phyloP scores from a whole-genome alignment of 2,888 invertebrate genomes.

The Eledona agricola region DNA sequence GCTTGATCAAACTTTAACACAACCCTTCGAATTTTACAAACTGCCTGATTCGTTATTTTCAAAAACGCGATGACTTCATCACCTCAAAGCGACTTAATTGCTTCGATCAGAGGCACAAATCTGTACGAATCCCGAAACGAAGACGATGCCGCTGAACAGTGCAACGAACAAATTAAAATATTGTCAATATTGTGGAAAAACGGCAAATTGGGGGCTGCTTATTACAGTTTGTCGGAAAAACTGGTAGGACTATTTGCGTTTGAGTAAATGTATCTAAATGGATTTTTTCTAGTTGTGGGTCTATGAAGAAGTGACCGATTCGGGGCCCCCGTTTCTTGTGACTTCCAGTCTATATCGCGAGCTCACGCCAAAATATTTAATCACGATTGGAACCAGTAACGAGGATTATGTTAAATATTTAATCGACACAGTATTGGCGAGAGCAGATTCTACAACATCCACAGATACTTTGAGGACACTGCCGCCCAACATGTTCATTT shows the following conservation, averaged over 20 bases:
- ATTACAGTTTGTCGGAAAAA: constrained; percentile 72
- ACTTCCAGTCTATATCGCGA: constrained; percentile 69
- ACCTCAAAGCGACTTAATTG: no score
- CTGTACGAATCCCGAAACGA: constrained; percentile 33
- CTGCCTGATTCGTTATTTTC: no score
- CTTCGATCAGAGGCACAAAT: no score
- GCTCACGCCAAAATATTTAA: constrained; percentile 67
- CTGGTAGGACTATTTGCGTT: constrained; percentile 62
- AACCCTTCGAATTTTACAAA: no score
- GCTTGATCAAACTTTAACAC: no score
- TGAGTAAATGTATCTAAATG: not conserved
- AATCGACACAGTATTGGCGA: constrained; percentile 45
- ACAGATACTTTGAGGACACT: constrained; percentile 50
- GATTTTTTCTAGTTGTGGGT: constrained; percentile 66
- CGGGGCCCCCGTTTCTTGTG: constrained; percentile 69
- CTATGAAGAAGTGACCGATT: constrained; percentile 75
- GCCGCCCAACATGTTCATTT: constrained; percentile 66
- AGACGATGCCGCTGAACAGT: constrained; percentile 23
- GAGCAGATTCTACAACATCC: constrained; percentile 41
- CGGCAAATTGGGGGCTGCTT: constrained; percentile 77
- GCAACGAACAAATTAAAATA: constrained; percentile 62
- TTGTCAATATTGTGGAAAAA: constrained; percentile 72
- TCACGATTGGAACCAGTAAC: constrained; percentile 66
- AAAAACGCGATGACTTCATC: no score
- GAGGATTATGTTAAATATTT: constrained; percentile 62